A percentile compares a stretch with the other conserved stretches of the same genome.
These are phyloP conservation scores for Uria lomvia DNA, from an alignment of 2,113 vertebrate species.

Conservation along the genomic window DNA sequence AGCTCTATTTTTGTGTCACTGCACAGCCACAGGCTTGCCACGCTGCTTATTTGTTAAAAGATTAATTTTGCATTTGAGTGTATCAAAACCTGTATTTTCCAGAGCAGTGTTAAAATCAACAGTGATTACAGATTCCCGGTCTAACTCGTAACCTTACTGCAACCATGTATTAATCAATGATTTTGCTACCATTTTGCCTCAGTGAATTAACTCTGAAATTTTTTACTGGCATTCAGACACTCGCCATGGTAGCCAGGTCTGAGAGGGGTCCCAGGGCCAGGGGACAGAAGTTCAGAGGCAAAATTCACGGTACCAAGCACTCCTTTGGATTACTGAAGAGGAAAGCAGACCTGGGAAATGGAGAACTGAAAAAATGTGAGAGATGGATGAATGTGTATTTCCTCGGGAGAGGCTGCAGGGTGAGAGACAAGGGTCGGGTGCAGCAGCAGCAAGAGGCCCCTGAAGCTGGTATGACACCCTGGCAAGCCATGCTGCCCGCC, in stretches of 20 bases:
- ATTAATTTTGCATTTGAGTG: not conserved
- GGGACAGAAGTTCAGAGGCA: not conserved
- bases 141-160: not conserved
- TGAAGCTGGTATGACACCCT: not conserved
- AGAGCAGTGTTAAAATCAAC: not conserved
- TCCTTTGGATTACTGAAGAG: not conserved
- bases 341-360: not conserved
- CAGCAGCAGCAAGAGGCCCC: not conserved
- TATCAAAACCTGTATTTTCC: not conserved
- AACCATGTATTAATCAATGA: not conserved
- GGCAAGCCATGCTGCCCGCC: rapidly evolving
- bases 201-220: not conserved
- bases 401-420: not conserved
- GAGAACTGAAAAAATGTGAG: not conserved
- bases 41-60: not conserved
- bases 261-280: not conserved
- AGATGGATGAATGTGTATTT: not conserved
- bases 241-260: not conserved
- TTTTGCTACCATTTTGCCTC: not conserved
- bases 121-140: not conserved
- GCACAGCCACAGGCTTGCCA: not conserved
- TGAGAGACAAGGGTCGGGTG: not conserved
- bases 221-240: not conserved
- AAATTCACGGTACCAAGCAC: not conserved
- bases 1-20: not conserved